phyloP scores from a whole-genome alignment of 2,888 invertebrate species.

The Molorchus minor region DNA sequence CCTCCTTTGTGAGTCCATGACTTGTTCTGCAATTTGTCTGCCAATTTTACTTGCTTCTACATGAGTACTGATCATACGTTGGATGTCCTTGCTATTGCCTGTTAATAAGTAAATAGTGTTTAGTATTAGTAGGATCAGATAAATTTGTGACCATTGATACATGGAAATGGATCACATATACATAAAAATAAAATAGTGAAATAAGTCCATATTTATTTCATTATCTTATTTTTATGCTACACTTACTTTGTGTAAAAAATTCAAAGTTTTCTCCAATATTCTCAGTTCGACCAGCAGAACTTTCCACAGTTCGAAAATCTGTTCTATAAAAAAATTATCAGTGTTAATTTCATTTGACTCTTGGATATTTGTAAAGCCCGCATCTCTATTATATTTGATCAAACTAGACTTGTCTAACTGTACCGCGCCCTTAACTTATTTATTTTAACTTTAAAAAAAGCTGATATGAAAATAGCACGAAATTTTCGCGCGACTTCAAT shows the following conservation, averaged over 20 bases:
- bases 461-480: too few species aligned
- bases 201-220: background rate
- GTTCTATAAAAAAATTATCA: constrained; percentile 58
- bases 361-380: too few species aligned
- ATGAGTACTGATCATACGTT: constrained; percentile 76
- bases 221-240: background rate
- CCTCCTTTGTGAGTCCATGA: constrained; percentile 69
- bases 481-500: too few species aligned
- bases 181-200: background rate
- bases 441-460: too few species aligned
- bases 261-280: constrained; percentile 65
- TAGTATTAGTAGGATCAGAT: background rate
- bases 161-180: background rate
- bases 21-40: constrained; percentile 83
- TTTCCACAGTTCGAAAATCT: constrained; percentile 65
- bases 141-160: too few species aligned
- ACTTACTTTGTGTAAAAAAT: constrained; percentile 67
- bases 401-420: too few species aligned
- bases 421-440: too few species aligned
- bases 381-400: too few species aligned
- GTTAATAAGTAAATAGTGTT: constrained; percentile 23
- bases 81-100: constrained; percentile 71
- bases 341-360: too few species aligned
- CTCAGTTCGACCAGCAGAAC: constrained; percentile 62
- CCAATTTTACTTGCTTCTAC: constrained; percentile 88